Percentiles rank a stretch among this genome's conserved stretches.
phyloP scores from a whole-genome alignment of 2,113 vertebrate genomes.

The Alectura lathami region DNA sequence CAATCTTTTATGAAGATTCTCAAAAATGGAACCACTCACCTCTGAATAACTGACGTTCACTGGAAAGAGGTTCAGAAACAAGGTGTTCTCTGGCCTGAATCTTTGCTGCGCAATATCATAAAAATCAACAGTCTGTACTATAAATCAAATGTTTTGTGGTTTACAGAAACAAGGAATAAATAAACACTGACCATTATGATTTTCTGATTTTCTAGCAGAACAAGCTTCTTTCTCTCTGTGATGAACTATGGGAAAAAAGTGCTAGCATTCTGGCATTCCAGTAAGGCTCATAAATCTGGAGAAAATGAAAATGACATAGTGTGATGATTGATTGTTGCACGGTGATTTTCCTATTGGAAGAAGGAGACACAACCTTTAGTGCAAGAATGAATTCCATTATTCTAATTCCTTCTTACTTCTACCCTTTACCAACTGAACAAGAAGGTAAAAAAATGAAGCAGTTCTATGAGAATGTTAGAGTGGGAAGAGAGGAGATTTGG shows the following conservation, averaged over 20 bases:
- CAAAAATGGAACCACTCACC: not conserved
- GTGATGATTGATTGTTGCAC: not conserved
- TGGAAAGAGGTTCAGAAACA: not conserved
- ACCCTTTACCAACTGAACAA: not conserved
- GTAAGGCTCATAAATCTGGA: not conserved
- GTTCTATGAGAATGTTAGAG: not conserved
- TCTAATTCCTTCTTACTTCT: not conserved
- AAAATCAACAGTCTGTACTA: not conserved
- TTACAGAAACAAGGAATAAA: not conserved
- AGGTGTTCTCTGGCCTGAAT: not conserved
- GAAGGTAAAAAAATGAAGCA: not conserved
- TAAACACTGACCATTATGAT: not conserved
- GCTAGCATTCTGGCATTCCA: not conserved
- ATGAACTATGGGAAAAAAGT: not conserved
- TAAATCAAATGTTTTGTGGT: not conserved
- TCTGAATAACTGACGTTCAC: not conserved
- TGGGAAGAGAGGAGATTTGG: not conserved
- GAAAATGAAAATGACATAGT: not conserved
- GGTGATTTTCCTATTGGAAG: not conserved
- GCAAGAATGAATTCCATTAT: not conserved
- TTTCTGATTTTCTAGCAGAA: constrained; percentile 2
- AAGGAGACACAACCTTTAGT: not conserved
- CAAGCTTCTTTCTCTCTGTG: not conserved
- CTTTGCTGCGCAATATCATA: not conserved
- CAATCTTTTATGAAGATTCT: not conserved